Base-by-base conservation (phyloP, 23 tunicate species). In the Oikopleura dioica region DNA sequence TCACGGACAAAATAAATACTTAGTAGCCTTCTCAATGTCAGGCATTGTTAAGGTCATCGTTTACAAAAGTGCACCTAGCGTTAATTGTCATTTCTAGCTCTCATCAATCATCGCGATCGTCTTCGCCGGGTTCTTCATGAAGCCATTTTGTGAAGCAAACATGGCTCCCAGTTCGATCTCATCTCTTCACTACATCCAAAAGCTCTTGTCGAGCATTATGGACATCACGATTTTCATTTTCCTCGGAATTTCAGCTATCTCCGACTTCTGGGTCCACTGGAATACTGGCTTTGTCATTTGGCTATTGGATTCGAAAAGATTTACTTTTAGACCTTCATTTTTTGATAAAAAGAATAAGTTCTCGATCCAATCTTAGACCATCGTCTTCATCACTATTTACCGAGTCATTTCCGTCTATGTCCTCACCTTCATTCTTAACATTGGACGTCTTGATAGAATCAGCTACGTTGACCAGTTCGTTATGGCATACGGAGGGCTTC, bases 401-500 rank as follows among this genome's bases (percentile, higher is more conserved):
- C 72, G 72, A 5, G 16, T 63, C 33, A 63, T 63, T 2, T 16
- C 72, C 33, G 26, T 31, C 29, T 63, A 63, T 63, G 72, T 23
- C 4, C 26, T 63, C 16, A 63, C 89, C 1, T 79, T 38, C 16
- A 37, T 94, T 23, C 51, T 83, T 5, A 94, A 94, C 55, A 69
- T 81, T 55, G 38, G 86, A 63, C 85, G 99, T 30, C 68, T 94
- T 44, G 99, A 94, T 68, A 77, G 77, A 36, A 94, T 94, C 30
- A 82, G 81, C n/a, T n/a, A n/a, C n/a, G 99, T 94, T 36, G 99
- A 94, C 38, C 99, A 94, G 83, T 94, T 94, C 77, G 95, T 94
- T 35, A 94, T 94, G 99, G 99, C 99, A 12, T 94, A 94, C 75
- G 99, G 99, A 1, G 99, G 99, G 9, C 76, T 94, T 37, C 81